Conservation (phyloP, 2,888 invertebrate species). For the Drosophila suboccidentalis region DNA sequence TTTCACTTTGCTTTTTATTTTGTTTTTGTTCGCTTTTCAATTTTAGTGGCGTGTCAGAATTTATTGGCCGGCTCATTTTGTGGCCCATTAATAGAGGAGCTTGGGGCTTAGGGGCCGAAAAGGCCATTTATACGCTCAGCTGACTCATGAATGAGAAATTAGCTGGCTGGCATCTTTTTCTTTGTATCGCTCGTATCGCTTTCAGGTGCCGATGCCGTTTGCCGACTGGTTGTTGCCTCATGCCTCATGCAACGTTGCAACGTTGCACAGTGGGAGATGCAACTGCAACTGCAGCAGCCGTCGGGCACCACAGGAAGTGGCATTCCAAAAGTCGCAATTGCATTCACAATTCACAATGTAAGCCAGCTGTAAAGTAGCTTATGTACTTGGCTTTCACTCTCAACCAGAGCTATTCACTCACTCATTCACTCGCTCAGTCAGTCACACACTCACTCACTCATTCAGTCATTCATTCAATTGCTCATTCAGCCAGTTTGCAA, state of each 20-base stretch:
- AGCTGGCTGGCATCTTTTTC: constrained; percentile 40
- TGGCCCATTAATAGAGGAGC: constrained; percentile 50
- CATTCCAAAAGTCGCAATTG: constrained; percentile 43
- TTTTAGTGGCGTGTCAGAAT: constrained; percentile 77
- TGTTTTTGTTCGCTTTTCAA: constrained; percentile 37
- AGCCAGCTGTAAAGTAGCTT: constrained; percentile 69
- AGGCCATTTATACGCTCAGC: constrained; percentile 61
- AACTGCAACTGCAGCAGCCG: constrained; percentile 16
- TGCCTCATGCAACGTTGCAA: constrained; percentile 1
- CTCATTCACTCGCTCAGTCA: not conserved
- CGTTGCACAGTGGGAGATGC: constrained; percentile 63
- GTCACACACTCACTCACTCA: constrained; percentile 27
- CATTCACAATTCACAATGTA: constrained; percentile 66
- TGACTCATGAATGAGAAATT: constrained; percentile 63
- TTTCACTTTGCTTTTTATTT: not conserved
- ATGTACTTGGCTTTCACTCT: constrained; percentile 71
- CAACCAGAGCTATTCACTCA: constrained; percentile 11
- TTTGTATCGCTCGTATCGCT: not conserved
- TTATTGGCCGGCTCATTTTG: constrained; percentile 75
- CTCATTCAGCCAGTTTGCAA: constrained; percentile 41
- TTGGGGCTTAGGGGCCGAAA: constrained; percentile 6
- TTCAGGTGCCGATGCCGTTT: constrained; percentile 12
- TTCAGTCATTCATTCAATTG: constrained; percentile 48
- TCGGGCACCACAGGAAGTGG: constrained; percentile 69
- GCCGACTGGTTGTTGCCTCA: not conserved